Percentiles rank a stretch among this genome's conserved stretches.
phyloP scores from a whole-genome alignment of 2,797 vertebrate species.

The Clamator glandarius region DNA sequence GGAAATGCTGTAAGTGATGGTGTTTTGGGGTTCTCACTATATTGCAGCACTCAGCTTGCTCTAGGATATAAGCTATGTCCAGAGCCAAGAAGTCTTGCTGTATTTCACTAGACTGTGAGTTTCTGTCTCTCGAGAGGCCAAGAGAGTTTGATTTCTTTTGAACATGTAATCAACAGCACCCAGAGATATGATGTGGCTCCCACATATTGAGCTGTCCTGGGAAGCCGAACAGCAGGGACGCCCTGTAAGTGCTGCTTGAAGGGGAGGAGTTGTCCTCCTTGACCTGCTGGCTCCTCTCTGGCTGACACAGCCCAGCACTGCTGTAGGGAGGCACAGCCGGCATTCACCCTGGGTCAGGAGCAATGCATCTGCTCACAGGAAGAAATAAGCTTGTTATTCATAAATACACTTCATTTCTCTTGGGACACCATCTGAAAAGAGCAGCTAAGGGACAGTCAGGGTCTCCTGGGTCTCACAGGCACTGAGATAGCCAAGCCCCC shows the following conservation, averaged over 20 bases:
- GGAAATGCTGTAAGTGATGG: background rate
- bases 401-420: background rate
- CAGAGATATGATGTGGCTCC: background rate
- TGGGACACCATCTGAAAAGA: background rate
- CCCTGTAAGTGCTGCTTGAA: background rate
- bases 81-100: background rate
- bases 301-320: background rate
- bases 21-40: background rate
- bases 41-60: background rate
- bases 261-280: background rate
- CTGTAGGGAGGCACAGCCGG: rapidly evolving
- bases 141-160: background rate
- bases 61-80: background rate
- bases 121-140: background rate
- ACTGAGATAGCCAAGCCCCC: background rate
- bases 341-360: background rate
- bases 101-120: background rate
- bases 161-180: background rate
- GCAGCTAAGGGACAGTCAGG: background rate
- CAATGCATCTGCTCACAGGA: background rate
- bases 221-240: background rate
- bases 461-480: too few species aligned
- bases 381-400: background rate
- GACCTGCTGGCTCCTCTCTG: background rate
- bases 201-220: rapidly evolving